Base-by-base conservation (phyloP, 2,888 invertebrate genomes). In the Spodoptera littoralis region DNA sequence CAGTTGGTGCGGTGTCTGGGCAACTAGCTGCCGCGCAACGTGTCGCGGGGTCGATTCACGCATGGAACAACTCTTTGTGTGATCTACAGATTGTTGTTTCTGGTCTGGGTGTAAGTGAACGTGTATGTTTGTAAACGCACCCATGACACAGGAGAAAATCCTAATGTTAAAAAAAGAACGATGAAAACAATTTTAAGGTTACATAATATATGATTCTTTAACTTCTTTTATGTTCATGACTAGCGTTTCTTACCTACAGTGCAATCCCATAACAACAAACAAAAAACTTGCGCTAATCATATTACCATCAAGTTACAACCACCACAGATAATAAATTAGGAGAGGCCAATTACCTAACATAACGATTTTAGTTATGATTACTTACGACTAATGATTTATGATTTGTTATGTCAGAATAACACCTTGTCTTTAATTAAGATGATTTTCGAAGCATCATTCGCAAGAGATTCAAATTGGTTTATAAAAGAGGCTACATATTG, bases 321-420 rank as follows among this genome's bases (percentile, higher is more conserved):
- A 22, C 45, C 47, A 59, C 46, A 54, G 22, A 55, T n/a, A 58
- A 56, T 46, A 60, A 60, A 70, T 67, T 56, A 54, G 58, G 51
- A 57, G 48, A 55, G 62, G 24, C 44, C 62, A 70, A 73, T 73
- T 66, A 73, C 45, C n/a, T 50, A 66, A 58, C 30, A 60, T 55
- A 72, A 72, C 60, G 51, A 73, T 63, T 67, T 55, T 44, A 36
- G 55, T 70, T 63, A 58, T 60, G 73, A 73, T 57, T 65, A 52
- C 60, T 66, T 65, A 70, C 46, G 62, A 47, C 48, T 30, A 45
- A 48, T 70, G 60, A 73, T 73, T 73, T 63, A 73, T 36, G 58
- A 55, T 43, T 45, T 42, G 60, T 63, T 60, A 42, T 71, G 58
- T 76, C 58, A 59, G 47, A 68, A 65, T 47, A 46, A 65, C 44